Base-by-base conservation (phyloP, 2,888 invertebrate genomes). In the Penaeus monodon region DNA sequence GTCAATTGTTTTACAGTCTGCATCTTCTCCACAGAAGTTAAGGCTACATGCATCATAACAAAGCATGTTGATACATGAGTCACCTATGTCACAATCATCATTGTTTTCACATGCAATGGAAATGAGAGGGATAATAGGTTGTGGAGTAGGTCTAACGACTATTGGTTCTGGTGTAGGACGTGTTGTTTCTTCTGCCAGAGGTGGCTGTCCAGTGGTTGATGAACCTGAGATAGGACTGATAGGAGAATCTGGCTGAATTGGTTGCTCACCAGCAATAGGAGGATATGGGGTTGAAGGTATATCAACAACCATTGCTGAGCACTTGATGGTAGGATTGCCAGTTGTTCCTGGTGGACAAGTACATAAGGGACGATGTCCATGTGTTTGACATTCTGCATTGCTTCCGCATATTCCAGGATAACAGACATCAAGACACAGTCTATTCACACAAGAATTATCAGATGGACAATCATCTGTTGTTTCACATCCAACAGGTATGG, bases 291-390 rank as follows among this genome's bases (percentile, higher is more conserved):
- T 79, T 29, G 74, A 44, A 14, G 86, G 81, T 38, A 27, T 29
- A 44, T 81, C 82, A 22, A 81, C 74, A 24, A 76, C 63, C 64
- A 82, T 22, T n/a, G 89, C 88, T 20, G 79, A 79, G 91, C 98
- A 98, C 90, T 95, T 95, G 1, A 95, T 94, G 12, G 96, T 93
- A 3, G 97, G 96, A 92, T 97, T 96, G 0, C 97, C 97, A 66
- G 96, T 94, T 91, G 96, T 96, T 91, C 96, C 88, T 74, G 85
- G 85, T 63, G 95, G 95, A 92, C 98, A 98, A 63, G 94, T 93
- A 92, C 98, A 98, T 73, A 95, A 93, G 0, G 96, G 90, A 38
- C 85, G 81, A 79, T 90, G 84, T n/a, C 83, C 78, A 63, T 68
- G 24, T 22, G 84, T 83, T 27, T 83, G 74, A 74, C 90, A 90